Base-by-base conservation (phyloP, 1,140 invertebrate genomes). In the Coptotermes formosanus region DNA sequence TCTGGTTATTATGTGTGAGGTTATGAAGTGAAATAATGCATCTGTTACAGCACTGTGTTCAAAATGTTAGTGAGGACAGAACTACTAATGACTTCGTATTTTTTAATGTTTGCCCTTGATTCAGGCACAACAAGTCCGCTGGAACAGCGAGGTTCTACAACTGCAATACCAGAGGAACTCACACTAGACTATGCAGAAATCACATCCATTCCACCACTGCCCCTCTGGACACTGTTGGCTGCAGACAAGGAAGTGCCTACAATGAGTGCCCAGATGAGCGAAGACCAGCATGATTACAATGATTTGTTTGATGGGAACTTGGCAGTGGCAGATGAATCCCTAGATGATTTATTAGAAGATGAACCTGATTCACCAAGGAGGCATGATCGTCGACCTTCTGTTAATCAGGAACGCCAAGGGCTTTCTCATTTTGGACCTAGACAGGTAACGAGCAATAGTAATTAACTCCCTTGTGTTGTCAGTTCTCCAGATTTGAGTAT, bases 111-210 rank as follows among this genome's bases (percentile, higher is more conserved):
- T 75, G 64, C n/a, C 14, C 19, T 12, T 55, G 52, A 55, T 75
- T 75, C 88, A 87, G 94, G 94, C 88, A 92, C 90, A 9, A 92
- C 90, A 8, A 92, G 91, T 55, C 92, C 93, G 0, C 88, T 93
- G 1, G 94, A 95, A 88, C 92, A 93, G 2, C 88, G 93, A 38
- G 93, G 93, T 43, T 94, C 93, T 9, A 93, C 93, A 83, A 93
- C 94, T 3, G 92, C 92, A n/a, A 93, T 95, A 87, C 95, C 95
- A 0, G 97, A 98, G 90, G 97, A 98, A 88, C 91, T 98, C 6
- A 96, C 96, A 86, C 91, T 98, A 16, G 98, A 99, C 91, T 99
- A 99, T 90, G 96, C 97, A 2, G 98, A 99, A 90, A 96, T 99
- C 86, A 97, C 96, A 6, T 98, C 98, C 7, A 99, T 99, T 87